Base-by-base conservation (phyloP, 2,113 vertebrate species). In the Terrapene triunguis region DNA sequence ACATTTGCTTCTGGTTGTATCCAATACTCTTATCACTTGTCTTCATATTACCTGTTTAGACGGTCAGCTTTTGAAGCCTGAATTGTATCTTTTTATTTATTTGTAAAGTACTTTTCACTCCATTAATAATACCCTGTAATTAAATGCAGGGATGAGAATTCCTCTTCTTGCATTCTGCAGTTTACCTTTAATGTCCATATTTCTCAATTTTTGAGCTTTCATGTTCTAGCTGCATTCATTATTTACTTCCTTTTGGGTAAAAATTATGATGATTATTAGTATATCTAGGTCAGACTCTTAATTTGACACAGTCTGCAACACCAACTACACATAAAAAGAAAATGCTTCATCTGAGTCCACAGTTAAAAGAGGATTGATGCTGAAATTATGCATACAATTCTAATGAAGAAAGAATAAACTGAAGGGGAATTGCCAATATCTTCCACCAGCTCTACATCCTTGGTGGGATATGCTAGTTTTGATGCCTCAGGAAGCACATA, bases 351-450 rank as follows among this genome's bases (percentile, higher is more conserved):
- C 14, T 69, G n/a, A n/a, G 17, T 69, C 65, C 32, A 69, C 4
- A 8, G 7, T 76, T 42, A 69, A 62, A 88, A 53, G 42, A 35
- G 2, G 8, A 50, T 16, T 57, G 25, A 25, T 4, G 17, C 29
- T 1, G 1, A 69, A 78, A 83, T 84, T 53, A 80, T 11, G 32
- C 0, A 0, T 47, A 10, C 7, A 8, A 16, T 53, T 92, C 84
- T 79, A 0, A 74, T 44, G 24, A 25, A 76, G 19, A 6, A 80
- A 9, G 65, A 54, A 8, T 14, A 82, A 74, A 84, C 7, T n/a
- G n/a, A 76, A 21, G 10, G 59, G 55, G 32, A 82, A 84, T 0
- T 35, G 57, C 47, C 55, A 65, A 12, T 17, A 16, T 35, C 32
- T 62, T 79, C 17, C 17, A 11, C 47, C 47, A 35, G 79, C 81